Evolutionary conservation across 2,888 invertebrate species (phyloP).

Genomic region (Brachypalpus laphriformis): DNA sequence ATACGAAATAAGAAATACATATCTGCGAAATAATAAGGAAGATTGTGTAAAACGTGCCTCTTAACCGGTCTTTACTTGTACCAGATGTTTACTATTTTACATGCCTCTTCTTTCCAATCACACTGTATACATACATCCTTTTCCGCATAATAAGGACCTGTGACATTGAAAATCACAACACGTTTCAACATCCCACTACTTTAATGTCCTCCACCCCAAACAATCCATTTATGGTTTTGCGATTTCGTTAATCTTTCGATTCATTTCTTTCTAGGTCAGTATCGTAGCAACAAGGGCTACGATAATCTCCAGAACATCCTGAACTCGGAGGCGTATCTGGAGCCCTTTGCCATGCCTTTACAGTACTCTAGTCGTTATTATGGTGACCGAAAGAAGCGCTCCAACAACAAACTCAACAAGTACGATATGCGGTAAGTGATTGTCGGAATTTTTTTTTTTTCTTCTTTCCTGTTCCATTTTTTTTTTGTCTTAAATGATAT

Average conservation of each 20-base stretch:
- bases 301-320: conserved; percentile 82
- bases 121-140: background rate
- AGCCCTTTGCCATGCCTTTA: conserved; percentile 80
- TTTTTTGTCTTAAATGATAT: background rate
- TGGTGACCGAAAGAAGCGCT: conserved; percentile 81
- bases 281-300: conserved; percentile 81
- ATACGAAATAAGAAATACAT: no score
- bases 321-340: conserved; percentile 81
- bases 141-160: background rate
- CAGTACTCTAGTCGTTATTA: conserved; percentile 80
- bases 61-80: no score
- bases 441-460: background rate
- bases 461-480: background rate
- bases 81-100: background rate
- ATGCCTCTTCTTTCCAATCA: background rate
- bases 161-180: conserved; percentile 8
- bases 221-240: conserved; percentile 19
- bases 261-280: conserved; percentile 67
- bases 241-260: conserved; percentile 6
- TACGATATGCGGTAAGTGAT: conserved; percentile 80
- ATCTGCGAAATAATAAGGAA: no score
- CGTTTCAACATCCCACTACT: background rate
- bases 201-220: background rate
- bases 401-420: conserved; percentile 80
- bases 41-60: no score